phyloP scores from a whole-genome alignment of 2,888 invertebrate genomes.

The Clivina fossor region DNA sequence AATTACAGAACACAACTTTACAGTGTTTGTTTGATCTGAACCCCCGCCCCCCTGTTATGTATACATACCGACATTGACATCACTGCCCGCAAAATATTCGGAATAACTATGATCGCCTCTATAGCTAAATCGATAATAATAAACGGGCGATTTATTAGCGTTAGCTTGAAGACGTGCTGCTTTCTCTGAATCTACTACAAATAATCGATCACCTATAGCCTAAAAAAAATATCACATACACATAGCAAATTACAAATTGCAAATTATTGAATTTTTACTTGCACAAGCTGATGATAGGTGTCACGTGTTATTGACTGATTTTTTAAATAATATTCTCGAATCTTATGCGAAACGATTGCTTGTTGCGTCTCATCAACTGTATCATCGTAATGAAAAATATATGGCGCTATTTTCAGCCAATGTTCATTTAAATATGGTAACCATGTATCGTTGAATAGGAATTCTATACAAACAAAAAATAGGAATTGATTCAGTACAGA shows the following conservation, averaged over 20 bases:
- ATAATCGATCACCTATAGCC: slow-evolving; percentile 68
- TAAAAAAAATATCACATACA: slow-evolving; percentile 41
- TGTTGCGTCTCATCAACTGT: slow-evolving; percentile 44
- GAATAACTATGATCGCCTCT: slow-evolving; percentile 62
- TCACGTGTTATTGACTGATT: slow-evolving; percentile 44
- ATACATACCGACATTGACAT: slow-evolving; percentile 54
- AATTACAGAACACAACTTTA: neutral
- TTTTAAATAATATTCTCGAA: slow-evolving; percentile 49
- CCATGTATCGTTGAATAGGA: slow-evolving; percentile 17
- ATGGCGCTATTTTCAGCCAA: slow-evolving; percentile 50
- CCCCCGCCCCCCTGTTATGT: neutral
- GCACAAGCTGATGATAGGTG: slow-evolving; percentile 43
- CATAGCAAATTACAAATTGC: neutral
- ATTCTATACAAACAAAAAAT: slow-evolving; percentile 16
- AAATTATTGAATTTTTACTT: slow-evolving; percentile 38
- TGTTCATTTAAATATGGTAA: slow-evolving; percentile 43
- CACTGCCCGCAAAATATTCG: slow-evolving; percentile 55
- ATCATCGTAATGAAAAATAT: slow-evolving; percentile 51
- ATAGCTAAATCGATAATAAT: slow-evolving; percentile 65
- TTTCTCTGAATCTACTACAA: slow-evolving; percentile 61
- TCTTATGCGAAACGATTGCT: slow-evolving; percentile 44
- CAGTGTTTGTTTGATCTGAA: neutral
- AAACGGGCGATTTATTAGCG: slow-evolving; percentile 62
- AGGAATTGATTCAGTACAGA: neutral
- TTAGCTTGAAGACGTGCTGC: slow-evolving; percentile 62